Evolutionary conservation across 2,888 invertebrate species (phyloP).

Genomic region (Electrophaes corylata): DNA sequence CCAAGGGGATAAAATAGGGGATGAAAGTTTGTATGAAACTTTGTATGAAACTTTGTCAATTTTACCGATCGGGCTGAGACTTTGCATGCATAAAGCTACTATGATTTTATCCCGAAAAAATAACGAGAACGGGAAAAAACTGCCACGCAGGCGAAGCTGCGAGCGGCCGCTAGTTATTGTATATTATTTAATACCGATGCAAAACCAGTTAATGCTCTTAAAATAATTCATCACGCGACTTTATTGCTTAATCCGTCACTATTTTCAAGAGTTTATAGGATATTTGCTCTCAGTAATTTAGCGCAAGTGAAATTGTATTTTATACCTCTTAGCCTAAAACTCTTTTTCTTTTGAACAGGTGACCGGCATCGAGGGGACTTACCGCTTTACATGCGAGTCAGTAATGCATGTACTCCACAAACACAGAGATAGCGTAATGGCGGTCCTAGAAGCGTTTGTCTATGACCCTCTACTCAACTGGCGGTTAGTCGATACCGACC

Average conservation of each 20-base stretch:
- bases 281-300: neutral
- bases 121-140: no score
- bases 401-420: conserved; percentile 97
- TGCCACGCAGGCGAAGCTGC: no score
- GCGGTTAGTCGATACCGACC: conserved; percentile 87
- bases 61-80: no score
- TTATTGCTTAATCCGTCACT: neutral
- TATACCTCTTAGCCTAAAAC: neutral
- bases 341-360: conserved; percentile 74
- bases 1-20: no score
- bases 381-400: conserved; percentile 96
- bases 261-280: neutral
- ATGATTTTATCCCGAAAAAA: no score
- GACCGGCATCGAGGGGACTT: conserved; percentile 98
- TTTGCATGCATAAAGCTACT: no score
- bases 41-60: no score
- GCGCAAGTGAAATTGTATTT: neutral
- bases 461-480: conserved; percentile 99
- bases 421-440: conserved; percentile 98
- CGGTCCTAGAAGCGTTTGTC: conserved; percentile 98
- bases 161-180: no score
- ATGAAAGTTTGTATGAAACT: no score
- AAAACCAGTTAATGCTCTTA: no score
- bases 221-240: neutral
- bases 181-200: no score